Evolutionary conservation across 2,113 vertebrate species (phyloP).

Genomic region (Podilymbus podiceps): DNA sequence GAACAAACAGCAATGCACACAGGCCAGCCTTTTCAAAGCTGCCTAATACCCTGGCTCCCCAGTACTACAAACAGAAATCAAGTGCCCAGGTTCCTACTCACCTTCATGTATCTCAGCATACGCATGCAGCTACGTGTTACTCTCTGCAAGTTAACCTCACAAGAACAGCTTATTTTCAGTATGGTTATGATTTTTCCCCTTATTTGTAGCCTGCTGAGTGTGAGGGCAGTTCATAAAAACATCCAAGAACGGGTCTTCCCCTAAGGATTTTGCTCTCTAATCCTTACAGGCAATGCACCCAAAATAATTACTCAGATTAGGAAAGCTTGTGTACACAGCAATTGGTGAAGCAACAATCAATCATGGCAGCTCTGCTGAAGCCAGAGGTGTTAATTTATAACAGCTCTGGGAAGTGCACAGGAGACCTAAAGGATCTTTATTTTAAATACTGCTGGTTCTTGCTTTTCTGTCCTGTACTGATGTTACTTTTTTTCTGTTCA

Average conservation of each 20-base stretch:
- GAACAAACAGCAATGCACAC: background rate
- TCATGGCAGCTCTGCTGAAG: background rate
- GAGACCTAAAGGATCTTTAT: background rate
- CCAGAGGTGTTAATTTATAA: background rate
- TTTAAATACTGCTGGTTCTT: background rate
- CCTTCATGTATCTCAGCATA: background rate
- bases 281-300: background rate
- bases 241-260: background rate
- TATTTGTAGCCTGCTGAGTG: background rate
- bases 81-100: background rate
- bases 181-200: background rate
- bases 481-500: background rate
- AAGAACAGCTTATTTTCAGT: background rate
- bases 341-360: background rate
- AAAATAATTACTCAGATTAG: background rate
- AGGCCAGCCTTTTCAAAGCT: background rate
- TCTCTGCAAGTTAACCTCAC: background rate
- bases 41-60: background rate
- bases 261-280: background rate
- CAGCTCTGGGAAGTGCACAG: background rate
- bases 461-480: background rate
- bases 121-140: rapidly evolving
- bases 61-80: background rate
- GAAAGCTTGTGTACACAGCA: background rate
- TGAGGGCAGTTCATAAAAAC: background rate